Base-by-base conservation (phyloP, 2,888 invertebrate genomes). In the Myathropa florea region DNA sequence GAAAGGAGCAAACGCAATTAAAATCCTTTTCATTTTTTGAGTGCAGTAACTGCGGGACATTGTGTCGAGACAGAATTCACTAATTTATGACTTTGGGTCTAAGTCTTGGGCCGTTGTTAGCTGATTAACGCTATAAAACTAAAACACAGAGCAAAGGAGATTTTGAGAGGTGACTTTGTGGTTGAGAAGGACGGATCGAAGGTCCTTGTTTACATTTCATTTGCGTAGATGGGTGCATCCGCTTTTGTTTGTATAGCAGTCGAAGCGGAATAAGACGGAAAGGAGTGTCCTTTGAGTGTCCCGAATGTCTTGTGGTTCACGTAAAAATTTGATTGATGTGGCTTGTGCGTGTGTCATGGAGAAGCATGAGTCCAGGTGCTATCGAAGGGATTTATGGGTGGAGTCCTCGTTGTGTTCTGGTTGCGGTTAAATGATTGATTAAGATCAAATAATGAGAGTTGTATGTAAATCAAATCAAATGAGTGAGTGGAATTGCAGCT, bases 161-260 rank as follows among this genome's bases (percentile, higher is more conserved):
- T n/a, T n/a, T n/a, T n/a, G n/a, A n/a, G n/a, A n/a, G n/a, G n/a
- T n/a, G n/a, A n/a, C n/a, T n/a, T n/a, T n/a, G n/a, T n/a, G 18
- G 65, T 68, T 65, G 28, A 63, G 14, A 23, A 71, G 59, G 64
- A 75, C 63, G 75, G 67, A 68, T 64, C 68, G 46, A 59, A 75
- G 81, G 63, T 68, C 68, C 21, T 81, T 81, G 75, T 81, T 81
- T 81, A 75, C 75, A 75, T 81, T 68, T 81, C 28, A 71, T 79
- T 72, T 71, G 36, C 57, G 63, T 78, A 30, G 39, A 53, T 39
- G 36, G 61, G 24, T 24, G 33, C 36, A 23, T 24, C n/a, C 14
- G 6, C 9, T 46, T 65, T 79, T 64, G 57, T 71, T 28, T 71
- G 24, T 6, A 14, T 28, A 6, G 23, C 10, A n/a, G 21, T 10